Percentiles rank a stretch among this genome's conserved stretches.
Conservation (phyloP, 2,888 invertebrate genomes). For the Entomobrya proxima region DNA sequence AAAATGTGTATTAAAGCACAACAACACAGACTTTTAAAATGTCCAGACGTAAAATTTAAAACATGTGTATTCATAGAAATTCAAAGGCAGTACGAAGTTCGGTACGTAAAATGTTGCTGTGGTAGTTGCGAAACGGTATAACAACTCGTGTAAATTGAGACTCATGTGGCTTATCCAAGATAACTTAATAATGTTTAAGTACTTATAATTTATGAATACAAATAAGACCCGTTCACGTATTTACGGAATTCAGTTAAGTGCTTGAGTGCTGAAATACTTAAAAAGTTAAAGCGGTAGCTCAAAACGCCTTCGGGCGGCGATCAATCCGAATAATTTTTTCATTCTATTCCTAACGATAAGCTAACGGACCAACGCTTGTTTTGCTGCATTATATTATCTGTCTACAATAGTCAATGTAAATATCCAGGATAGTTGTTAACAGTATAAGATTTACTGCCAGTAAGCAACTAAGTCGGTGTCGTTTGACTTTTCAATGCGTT, state of each 20-base stretch:
- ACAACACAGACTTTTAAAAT: background rate
- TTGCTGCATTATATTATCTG: background rate
- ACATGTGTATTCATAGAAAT: background rate
- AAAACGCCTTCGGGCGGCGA: no score
- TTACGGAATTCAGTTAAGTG: background rate
- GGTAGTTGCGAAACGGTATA: background rate
- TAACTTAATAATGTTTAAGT: background rate
- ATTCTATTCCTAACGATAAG: background rate
- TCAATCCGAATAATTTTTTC: background rate
- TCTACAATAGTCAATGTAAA: background rate
- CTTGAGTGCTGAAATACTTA: conserved; percentile 10
- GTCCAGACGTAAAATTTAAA: background rate
- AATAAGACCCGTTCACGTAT: background rate
- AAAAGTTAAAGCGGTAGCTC: conserved; percentile 21
- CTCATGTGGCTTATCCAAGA: background rate
- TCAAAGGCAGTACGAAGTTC: conserved; percentile 5
- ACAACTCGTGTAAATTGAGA: background rate
- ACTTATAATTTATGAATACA: background rate
- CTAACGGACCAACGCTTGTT: background rate
- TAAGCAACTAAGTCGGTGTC: conserved; percentile 38
- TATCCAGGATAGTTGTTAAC: background rate
- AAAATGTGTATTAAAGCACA: background rate
- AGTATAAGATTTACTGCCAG: no score
- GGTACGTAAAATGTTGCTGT: background rate
- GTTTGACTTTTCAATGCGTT: conserved; percentile 63